These are phyloP conservation scores for Harpegnathos saltator DNA, from an alignment of 1,140 invertebrate species.

Conservation along the genomic window DNA sequence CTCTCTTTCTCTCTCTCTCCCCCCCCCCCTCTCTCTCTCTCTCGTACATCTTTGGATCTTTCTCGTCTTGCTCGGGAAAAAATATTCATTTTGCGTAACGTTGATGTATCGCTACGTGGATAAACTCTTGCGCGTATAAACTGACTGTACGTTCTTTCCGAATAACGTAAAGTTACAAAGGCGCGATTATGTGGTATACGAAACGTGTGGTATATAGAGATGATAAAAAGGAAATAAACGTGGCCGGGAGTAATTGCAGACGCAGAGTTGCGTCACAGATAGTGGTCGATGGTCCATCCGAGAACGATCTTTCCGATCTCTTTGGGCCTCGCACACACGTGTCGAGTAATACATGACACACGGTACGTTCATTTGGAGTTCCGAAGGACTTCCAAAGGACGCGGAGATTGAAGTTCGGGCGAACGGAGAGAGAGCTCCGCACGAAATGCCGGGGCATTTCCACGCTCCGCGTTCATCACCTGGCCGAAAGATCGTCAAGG, in stretches of 20 bases:
- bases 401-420: background rate
- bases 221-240: background rate
- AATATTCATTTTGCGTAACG: background rate
- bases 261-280: too few species aligned
- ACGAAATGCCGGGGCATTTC: constrained; percentile 58
- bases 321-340: too few species aligned
- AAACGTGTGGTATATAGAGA: too few species aligned
- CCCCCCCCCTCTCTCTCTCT: too few species aligned
- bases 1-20: too few species aligned
- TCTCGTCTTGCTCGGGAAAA: background rate
- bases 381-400: constrained; percentile 53
- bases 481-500: constrained; percentile 5
- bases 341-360: too few species aligned
- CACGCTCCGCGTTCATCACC: constrained; percentile 51
- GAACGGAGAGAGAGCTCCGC: constrained; percentile 37
- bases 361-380: background rate
- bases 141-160: background rate
- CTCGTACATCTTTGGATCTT: background rate
- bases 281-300: too few species aligned
- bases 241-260: too few species aligned
- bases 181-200: too few species aligned
- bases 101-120: background rate
- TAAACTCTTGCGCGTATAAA: background rate
- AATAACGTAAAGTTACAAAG: background rate
- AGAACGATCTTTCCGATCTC: too few species aligned